Percentiles rank a stretch among this genome's conserved stretches.
Evolutionary conservation across 2,797 vertebrate species (phyloP).

Genomic region (Capromys pilorides): DNA sequence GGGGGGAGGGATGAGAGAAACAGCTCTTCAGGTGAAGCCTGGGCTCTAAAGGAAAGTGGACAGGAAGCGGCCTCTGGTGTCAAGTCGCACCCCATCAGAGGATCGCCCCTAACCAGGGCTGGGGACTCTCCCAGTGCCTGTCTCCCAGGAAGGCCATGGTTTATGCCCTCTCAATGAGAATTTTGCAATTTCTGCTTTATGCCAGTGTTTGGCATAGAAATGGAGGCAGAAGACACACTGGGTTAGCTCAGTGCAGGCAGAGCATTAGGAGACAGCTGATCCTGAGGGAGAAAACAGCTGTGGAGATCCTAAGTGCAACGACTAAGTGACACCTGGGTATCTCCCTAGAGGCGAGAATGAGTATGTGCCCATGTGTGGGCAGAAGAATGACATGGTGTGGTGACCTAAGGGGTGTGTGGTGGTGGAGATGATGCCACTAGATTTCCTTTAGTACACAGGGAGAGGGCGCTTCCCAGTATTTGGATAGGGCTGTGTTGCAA

Average conservation of each 20-base stretch:
- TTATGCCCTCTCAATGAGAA: neutral
- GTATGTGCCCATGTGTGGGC: neutral
- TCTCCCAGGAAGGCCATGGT: neutral
- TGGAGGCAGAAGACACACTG: too few species aligned
- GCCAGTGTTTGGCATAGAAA: neutral
- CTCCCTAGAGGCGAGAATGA: neutral
- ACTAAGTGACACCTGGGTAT: neutral
- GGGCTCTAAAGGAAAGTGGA: neutral
- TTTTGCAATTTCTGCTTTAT: neutral
- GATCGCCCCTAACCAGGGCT: too few species aligned
- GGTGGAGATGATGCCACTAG: neutral
- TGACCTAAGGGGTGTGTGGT: neutral
- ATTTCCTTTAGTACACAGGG: neutral
- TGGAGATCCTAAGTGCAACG: neutral
- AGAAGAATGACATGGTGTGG: neutral
- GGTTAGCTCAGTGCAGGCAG: neutral
- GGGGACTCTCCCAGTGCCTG: neutral
- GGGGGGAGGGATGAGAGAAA: too few species aligned
- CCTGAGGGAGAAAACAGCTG: neutral
- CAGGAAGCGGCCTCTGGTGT: neutral
- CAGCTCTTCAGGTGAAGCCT: neutral
- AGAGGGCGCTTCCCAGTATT: neutral
- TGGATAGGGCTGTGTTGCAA: neutral
- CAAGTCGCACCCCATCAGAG: too few species aligned
- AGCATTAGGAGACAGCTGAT: rapidly evolving